Evolutionary conservation across 2,113 vertebrate species (phyloP).

Genomic region (Pedionomus torquatus): DNA sequence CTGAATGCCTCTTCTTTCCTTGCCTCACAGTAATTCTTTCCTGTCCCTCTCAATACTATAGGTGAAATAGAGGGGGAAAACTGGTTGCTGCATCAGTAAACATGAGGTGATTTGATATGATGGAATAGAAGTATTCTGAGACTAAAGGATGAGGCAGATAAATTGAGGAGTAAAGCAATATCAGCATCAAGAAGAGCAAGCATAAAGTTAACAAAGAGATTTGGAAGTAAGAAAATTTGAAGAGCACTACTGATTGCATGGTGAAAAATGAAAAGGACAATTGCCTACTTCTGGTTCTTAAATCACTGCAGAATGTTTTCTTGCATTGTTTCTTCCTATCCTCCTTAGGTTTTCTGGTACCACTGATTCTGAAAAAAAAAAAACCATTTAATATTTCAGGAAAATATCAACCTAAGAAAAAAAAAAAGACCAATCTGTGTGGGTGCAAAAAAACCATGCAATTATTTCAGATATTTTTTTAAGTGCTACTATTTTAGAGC

Average conservation of each 20-base stretch:
- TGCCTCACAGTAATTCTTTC: background rate
- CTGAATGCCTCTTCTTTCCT: background rate
- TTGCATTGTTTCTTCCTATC: background rate
- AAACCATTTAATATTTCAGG: background rate
- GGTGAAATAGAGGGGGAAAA: slow-evolving; percentile 21
- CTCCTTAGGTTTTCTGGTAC: background rate
- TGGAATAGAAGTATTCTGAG: slow-evolving; percentile 7
- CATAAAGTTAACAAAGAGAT: background rate
- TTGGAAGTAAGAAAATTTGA: background rate
- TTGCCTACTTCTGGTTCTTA: background rate
- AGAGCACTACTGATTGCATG: background rate
- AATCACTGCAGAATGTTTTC: background rate
- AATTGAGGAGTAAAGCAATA: slow-evolving; percentile 13
- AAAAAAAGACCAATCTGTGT: background rate
- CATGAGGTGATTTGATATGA: background rate
- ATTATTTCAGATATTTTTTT: background rate
- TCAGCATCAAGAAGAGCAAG: background rate
- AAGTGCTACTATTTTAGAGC: background rate
- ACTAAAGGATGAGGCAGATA: background rate
- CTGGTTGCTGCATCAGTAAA: background rate
- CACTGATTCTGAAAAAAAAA: background rate
- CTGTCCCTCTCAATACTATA: background rate
- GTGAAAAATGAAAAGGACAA: background rate
- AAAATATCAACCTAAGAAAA: background rate
- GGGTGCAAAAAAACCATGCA: background rate